Conservation (phyloP, 2,888 invertebrate species). For the Lacanobia oleracea region DNA sequence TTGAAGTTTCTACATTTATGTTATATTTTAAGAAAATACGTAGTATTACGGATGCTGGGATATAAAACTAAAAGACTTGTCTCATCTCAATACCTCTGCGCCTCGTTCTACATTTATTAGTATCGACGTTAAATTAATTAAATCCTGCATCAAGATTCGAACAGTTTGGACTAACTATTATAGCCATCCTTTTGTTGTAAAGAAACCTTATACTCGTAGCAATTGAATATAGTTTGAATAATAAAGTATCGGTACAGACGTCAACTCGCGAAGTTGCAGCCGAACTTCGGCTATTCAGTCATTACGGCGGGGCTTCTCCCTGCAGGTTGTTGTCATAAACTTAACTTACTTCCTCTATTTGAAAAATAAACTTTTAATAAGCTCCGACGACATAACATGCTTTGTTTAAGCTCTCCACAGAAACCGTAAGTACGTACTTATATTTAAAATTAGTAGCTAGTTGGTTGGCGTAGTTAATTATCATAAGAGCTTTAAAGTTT, state of each 20-base stretch:
- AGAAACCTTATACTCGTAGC: conserved; percentile 33
- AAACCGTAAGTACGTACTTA: conserved; percentile 58
- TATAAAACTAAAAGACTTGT: conserved; percentile 14
- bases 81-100: conserved; percentile 3
- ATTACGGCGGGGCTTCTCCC: conserved; percentile 70
- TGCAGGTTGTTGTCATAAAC: conserved; percentile 76
- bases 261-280: conserved; percentile 50
- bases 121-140: conserved; percentile 24
- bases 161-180: conserved; percentile 25
- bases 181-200: conserved; percentile 35
- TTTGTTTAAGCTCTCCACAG: conserved; percentile 66
- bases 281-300: conserved; percentile 69
- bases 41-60: neutral
- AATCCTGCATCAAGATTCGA: conserved; percentile 17
- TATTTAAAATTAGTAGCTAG: conserved; percentile 53
- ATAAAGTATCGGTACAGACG: conserved; percentile 52
- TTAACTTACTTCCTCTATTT: conserved; percentile 75
- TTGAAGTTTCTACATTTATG: conserved; percentile 25
- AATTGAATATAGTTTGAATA: conserved; percentile 53
- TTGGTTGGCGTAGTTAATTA: conserved; percentile 50
- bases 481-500: conserved; percentile 58
- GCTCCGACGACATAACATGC: conserved; percentile 69
- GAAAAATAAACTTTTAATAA: conserved; percentile 78
- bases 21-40: conserved; percentile 16
- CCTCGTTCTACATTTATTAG: neutral